Evolutionary conservation across 2,113 vertebrate species (phyloP).

Genomic region (Progne subis): DNA sequence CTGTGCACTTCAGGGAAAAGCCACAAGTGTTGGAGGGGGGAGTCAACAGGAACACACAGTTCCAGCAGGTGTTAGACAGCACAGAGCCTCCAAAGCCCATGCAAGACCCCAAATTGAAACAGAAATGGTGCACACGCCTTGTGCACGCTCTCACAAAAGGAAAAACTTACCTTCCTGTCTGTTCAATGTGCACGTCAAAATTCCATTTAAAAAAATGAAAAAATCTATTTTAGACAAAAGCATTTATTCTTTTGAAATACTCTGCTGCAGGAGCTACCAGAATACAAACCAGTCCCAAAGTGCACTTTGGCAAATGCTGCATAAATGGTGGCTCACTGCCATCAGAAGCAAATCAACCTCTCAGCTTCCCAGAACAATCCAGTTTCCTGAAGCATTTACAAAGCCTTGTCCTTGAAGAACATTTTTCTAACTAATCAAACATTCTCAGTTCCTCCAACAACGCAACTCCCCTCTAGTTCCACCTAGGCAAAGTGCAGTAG

Average conservation of each 20-base stretch:
- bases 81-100: background rate
- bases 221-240: background rate
- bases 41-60: background rate
- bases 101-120: background rate
- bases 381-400: background rate
- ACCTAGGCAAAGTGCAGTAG: background rate
- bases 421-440: background rate
- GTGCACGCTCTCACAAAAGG: background rate
- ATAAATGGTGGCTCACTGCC: background rate
- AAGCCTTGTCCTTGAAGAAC: background rate
- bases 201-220: background rate
- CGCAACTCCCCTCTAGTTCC: background rate
- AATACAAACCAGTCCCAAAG: background rate
- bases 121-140: background rate
- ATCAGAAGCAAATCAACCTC: background rate
- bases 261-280: background rate
- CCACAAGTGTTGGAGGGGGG: background rate
- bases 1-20: background rate
- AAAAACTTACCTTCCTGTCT: background rate
- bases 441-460: background rate
- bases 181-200: background rate
- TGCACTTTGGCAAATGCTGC: background rate
- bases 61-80: background rate
- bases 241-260: background rate
- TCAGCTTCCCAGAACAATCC: background rate